A percentile compares a stretch with the other conserved stretches of the same genome.
These are phyloP conservation scores for Sorex fumeus DNA, from an alignment of 2,113 vertebrate genomes.

Conservation along the genomic window DNA sequence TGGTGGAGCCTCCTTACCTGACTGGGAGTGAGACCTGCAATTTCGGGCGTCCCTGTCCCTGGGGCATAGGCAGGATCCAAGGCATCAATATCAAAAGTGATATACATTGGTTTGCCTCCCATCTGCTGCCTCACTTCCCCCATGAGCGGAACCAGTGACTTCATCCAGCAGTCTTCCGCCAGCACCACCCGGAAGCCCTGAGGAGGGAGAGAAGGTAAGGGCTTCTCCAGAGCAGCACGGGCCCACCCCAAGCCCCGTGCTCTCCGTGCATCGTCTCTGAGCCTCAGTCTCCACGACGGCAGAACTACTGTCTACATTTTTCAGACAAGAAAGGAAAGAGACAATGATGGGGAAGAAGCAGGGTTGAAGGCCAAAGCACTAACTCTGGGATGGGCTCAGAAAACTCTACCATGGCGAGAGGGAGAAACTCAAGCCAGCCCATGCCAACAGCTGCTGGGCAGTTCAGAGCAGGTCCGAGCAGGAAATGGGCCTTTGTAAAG, in stretches of 20 bases:
- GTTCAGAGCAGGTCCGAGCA: neutral
- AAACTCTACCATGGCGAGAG: neutral
- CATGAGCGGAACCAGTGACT: slow-evolving; percentile 95
- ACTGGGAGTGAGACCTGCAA: slow-evolving; percentile 94
- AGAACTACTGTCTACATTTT: neutral
- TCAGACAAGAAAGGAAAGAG: neutral
- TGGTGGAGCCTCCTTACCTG: slow-evolving; percentile 89
- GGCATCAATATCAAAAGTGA: slow-evolving; percentile 96
- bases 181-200: slow-evolving; percentile 96
- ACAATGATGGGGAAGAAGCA: neutral
- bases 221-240: neutral
- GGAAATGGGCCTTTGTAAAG: neutral
- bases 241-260: neutral
- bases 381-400: neutral
- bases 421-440: neutral
- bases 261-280: neutral
- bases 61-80: slow-evolving; percentile 96
- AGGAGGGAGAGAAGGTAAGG: rapidly evolving
- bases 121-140: slow-evolving; percentile 93
- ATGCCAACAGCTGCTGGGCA: neutral
- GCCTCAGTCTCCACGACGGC: neutral
- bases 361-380: neutral
- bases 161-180: slow-evolving; percentile 95
- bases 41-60: slow-evolving; percentile 95
- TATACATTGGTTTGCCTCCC: slow-evolving; percentile 91